Evolutionary conservation across 2,797 vertebrate species (phyloP), one percentile per base, ranked within the genome.

Genomic region (Parambassis ranga): DNA sequence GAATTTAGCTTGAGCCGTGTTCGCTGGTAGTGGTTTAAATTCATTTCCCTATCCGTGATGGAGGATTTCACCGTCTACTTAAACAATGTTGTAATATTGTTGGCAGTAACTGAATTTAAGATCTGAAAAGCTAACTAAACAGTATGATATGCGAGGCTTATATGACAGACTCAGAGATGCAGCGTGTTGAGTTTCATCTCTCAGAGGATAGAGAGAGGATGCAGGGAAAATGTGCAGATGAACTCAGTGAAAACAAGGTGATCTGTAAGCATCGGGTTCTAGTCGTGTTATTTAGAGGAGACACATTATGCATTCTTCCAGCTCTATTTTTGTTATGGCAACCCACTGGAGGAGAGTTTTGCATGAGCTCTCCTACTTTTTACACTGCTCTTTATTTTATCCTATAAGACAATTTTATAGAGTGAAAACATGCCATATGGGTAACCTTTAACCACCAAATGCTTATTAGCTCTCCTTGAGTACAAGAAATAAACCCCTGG

Each of bases 171-270:
- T 38, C 16, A 0, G 57, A 37, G 62, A 56, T 66, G 71, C 75
- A 76, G 59, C 44, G 78, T 78, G 70, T 86, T 70, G 60, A 65
- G 79, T 87, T 87, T 79, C 78, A 83, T 79, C 60, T 79, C 76
- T 83, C 64, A 4, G 28, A 47, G 50, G 65, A 58, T 20, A 36
- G 63, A 46, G 57, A 9, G 6, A 22, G 14, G 27, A 9, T 15
- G 30, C 11, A 37, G 31, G 38, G 11, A 23, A 43, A 6, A 44
- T 4, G 24, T 2, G 49, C 60, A 22, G 36, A 36, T 3, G 38
- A 42, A 23, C 24, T 14, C 56, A 30, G 5, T 20, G 37, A 19
- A n/a, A 32, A 2, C 37, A 24, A 13, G 13, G 31, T 7, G 36
- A 55, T 22, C n/a, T 6, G 5, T 11, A 3, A 16, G 6, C 11